Percentiles rank a stretch among this genome's conserved stretches.
Conservation (phyloP, 1,140 invertebrate genomes). For the Drosophila nebulosa region DNA sequence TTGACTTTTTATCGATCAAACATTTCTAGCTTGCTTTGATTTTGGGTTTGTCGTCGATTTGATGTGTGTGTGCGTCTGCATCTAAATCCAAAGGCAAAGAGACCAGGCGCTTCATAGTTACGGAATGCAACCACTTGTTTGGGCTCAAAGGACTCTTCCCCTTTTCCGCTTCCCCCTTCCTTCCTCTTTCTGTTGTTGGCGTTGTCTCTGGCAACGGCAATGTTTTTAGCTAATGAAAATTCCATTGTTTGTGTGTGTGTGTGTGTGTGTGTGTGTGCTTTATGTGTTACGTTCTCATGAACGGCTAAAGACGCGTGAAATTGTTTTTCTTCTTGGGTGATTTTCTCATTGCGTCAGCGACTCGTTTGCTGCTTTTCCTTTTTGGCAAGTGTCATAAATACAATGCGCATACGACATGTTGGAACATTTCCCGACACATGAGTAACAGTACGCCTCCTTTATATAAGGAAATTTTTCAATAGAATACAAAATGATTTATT, state of each 20-base stretch:
- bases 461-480: too few relatives aligned
- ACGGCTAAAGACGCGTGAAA: constrained; percentile 47
- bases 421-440: not conserved
- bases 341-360: not conserved
- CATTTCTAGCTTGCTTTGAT: constrained; percentile 46
- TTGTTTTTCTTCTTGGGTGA: constrained; percentile 33
- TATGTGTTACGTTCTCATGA: constrained; percentile 36
- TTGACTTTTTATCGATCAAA: constrained; percentile 56
- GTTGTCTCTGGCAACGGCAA: constrained; percentile 22
- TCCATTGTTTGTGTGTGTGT: constrained; percentile 51
- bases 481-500: too few relatives aligned
- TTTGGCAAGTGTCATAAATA: not conserved
- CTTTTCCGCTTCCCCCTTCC: not conserved
- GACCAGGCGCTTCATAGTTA: constrained; percentile 63
- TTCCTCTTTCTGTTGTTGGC: constrained; percentile 1
- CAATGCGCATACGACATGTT: constrained; percentile 2
- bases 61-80: not conserved
- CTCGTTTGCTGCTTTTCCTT: not conserved
- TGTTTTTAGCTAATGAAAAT: constrained; percentile 20
- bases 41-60: constrained; percentile 25
- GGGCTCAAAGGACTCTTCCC: not conserved
- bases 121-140: constrained; percentile 75
- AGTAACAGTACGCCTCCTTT: not conserved
- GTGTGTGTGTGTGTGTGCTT: too few relatives aligned
- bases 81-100: constrained; percentile 13